Conservation (phyloP, 1,140 invertebrate genomes). For the Varroa destructor region DNA sequence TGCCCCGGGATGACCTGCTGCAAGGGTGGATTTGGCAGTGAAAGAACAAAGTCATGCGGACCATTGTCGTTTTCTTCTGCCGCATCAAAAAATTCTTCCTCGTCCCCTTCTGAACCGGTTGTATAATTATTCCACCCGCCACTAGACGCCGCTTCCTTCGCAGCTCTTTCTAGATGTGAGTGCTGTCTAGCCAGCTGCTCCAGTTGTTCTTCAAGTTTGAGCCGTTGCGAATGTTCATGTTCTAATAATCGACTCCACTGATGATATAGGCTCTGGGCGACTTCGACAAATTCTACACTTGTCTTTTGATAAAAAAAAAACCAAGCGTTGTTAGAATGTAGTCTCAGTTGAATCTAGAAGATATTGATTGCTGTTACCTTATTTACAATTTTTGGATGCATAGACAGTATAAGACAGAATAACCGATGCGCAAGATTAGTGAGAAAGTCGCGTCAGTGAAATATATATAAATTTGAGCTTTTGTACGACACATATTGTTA, state of each 20-base stretch:
- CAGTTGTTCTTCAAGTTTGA: conserved; percentile 87
- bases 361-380: not conserved
- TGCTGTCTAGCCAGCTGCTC: conserved; percentile 93
- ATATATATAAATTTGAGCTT: no score
- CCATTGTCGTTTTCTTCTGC: conserved; percentile 41
- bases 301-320: conserved; percentile 47
- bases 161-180: conserved; percentile 73
- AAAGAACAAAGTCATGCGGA: conserved; percentile 41
- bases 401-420: no score
- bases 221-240: conserved; percentile 83
- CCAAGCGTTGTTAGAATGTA: not conserved
- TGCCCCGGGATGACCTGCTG: not conserved
- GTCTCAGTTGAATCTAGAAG: not conserved
- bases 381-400: no score
- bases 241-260: conserved; percentile 81
- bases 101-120: conserved; percentile 63
- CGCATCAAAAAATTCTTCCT: conserved; percentile 88
- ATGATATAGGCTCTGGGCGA: conserved; percentile 68
- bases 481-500: no score
- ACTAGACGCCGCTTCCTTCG: conserved; percentile 37
- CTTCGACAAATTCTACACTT: conserved; percentile 72
- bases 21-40: conserved; percentile 37
- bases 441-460: no score
- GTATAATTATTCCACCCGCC: conserved; percentile 33
- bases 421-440: no score